phyloP scores from a whole-genome alignment of 2,888 invertebrate genomes.

The Therioaphis trifolii region DNA sequence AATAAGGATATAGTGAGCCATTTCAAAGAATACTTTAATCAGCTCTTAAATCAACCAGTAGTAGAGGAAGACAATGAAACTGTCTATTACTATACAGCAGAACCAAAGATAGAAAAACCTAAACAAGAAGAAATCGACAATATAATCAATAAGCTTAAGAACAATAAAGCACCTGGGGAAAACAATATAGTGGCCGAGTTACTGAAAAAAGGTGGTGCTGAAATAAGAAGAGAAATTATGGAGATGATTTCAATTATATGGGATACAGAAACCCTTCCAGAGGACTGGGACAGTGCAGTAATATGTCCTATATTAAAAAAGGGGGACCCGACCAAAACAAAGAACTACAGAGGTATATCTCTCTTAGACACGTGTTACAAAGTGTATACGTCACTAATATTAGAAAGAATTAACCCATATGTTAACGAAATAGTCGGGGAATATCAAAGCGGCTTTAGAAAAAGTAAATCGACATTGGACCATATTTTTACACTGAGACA shows the following conservation, averaged over 20 bases:
- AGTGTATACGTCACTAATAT: too few relatives aligned
- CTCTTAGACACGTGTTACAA: too few relatives aligned
- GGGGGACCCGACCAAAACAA: slow-evolving; percentile 4
- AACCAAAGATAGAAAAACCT: slow-evolving; percentile 22
- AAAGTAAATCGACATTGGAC: too few relatives aligned
- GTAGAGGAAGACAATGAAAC: slow-evolving; percentile 18
- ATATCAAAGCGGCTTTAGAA: too few relatives aligned
- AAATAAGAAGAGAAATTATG: slow-evolving; percentile 25
- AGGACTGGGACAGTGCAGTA: slow-evolving; percentile 12
- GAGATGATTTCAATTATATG: too few relatives aligned
- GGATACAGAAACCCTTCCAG: background rate
- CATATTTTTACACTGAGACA: too few relatives aligned
- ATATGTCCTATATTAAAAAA: slow-evolving; percentile 28
- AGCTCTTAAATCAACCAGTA: slow-evolving; percentile 42
- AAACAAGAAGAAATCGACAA: slow-evolving; percentile 17
- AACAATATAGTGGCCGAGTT: slow-evolving; percentile 63
- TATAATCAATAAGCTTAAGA: slow-evolving; percentile 7
- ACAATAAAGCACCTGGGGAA: slow-evolving; percentile 64
- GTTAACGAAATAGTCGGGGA: too few relatives aligned
- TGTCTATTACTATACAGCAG: slow-evolving; percentile 19
- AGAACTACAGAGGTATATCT: too few relatives aligned
- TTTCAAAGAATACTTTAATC: slow-evolving; percentile 38
- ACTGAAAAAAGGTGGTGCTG: slow-evolving; percentile 8
- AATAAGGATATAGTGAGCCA: slow-evolving; percentile 17
- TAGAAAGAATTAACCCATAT: too few relatives aligned